These are phyloP conservation scores for Drosophila lacertosa DNA, from an alignment of 1,140 invertebrate species.

Conservation along the genomic window DNA sequence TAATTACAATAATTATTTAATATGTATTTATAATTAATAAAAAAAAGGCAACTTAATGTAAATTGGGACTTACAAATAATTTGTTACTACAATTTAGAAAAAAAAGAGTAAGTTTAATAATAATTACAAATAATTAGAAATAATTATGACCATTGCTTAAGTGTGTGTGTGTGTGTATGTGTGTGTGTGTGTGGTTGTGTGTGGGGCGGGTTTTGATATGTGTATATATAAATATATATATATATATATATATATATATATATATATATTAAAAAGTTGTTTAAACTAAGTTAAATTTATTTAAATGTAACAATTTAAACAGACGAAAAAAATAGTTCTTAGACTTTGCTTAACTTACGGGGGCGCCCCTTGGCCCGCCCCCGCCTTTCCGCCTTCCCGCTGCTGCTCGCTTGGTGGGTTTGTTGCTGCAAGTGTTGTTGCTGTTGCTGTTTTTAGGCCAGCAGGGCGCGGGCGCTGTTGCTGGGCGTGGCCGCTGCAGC, in stretches of 20 bases:
- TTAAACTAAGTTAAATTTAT: conserved; percentile 20
- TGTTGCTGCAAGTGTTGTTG: conserved; percentile 20
- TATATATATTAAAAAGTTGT: no score
- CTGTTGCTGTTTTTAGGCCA: conserved; percentile 32
- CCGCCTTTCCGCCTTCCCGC: conserved; percentile 30
- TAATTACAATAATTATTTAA: conserved; percentile 21
- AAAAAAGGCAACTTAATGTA: conserved; percentile 28
- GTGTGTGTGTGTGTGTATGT: conserved; percentile 22
- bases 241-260: no score
- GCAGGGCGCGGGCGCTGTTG: conserved; percentile 32
- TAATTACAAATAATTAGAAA: conserved; percentile 17
- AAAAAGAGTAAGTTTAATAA: conserved; percentile 50
- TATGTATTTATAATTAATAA: conserved; percentile 23
- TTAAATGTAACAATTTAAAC: conserved; percentile 42
- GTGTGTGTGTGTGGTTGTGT: conserved; percentile 12
- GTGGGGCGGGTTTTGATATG: conserved; percentile 45
- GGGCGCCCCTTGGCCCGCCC: conserved; percentile 61
- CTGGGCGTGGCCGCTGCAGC: conserved; percentile 14
- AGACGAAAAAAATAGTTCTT: conserved; percentile 18
- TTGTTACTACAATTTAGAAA: conserved; percentile 54
- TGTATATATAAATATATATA: no score
- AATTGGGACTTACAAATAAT: conserved; percentile 47
- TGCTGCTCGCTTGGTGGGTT: conserved; percentile 56
- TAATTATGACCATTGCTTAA: conserved; percentile 12
- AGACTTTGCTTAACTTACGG: conserved; percentile 31